Evolutionary conservation across 2,113 vertebrate species (phyloP), one percentile per base, ranked within the genome.

Genomic region (Xiphias gladius): DNA sequence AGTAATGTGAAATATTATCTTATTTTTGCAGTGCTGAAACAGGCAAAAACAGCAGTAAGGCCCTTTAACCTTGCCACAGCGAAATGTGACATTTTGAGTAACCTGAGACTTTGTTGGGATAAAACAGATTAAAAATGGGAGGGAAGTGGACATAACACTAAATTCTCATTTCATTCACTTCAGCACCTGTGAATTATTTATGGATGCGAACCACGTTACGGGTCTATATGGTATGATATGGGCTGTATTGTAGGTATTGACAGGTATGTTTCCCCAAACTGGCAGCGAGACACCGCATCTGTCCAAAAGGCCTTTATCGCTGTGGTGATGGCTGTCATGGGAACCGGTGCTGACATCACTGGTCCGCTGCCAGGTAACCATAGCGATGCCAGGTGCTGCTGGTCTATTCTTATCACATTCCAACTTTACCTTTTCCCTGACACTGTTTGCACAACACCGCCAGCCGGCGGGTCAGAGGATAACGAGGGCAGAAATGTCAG

Each of bases 271-370:
- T 63, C 57, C 43, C 32, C 20, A 26, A 20, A 39, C 54, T 20
- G 16, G 3, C 28, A 14, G 30, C 13, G 57, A 76, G 73, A 77
- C 50, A 10, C 39, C 37, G 28, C 57, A 32, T 37, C 62, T 52
- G 71, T 50, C 76, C 26, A 62, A 41, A 32, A 12, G 26, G 0
- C 62, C 7, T 67, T 71, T 9, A n/a, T 78, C 73, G 41, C 59
- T 50, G 26, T 35, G 59, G 46, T 62, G 68, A 79, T n/a, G 10
- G 77, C 64, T 77, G 83, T 76, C 81, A 85, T 81, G 76, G 79
- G 57, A 86, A 88, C 82, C 10, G 1, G 2, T 12, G n/a, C 30
- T 55, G 62, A 16, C 84, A 78, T 79, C 61, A 37, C 22, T 39
- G 30, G 43, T 37, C 37, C 10, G 1, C 37, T 48, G 58, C 52